phyloP scores from a whole-genome alignment of 1,140 invertebrate genomes.

The Drosophila willistoni region DNA sequence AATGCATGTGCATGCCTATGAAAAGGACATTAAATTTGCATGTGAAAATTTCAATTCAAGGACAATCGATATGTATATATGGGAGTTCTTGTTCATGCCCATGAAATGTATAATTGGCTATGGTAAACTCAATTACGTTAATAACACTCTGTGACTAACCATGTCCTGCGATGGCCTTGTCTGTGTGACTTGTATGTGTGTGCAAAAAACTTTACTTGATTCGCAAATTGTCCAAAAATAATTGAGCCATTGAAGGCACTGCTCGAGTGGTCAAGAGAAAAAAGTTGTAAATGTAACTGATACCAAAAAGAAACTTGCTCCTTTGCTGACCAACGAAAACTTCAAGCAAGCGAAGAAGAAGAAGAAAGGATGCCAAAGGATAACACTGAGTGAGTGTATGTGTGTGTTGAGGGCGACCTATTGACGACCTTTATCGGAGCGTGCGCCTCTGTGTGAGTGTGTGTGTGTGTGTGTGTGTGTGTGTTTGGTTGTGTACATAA shows the following conservation, averaged over 20 bases:
- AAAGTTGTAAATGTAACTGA: conserved; percentile 56
- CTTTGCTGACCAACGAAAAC: conserved; percentile 46
- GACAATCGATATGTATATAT: conserved; percentile 42
- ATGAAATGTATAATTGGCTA: conserved; percentile 43
- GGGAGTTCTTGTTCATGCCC: conserved; percentile 14
- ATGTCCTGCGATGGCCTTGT: conserved; percentile 37
- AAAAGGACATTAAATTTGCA: conserved; percentile 19
- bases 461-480: conserved; percentile 16
- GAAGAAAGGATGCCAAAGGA: conserved; percentile 27
- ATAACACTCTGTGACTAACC: conserved; percentile 54
- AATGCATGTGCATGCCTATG: not conserved
- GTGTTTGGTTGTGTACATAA: conserved; percentile 59
- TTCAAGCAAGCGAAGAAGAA: not conserved
- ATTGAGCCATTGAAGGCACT: conserved; percentile 77
- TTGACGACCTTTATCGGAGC: conserved; percentile 76
- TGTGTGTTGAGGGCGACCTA: conserved; percentile 61
- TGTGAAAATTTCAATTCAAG: conserved; percentile 41
- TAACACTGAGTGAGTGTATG: not conserved
- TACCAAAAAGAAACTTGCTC: conserved; percentile 68
- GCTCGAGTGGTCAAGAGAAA: conserved; percentile 69
- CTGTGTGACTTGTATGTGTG: conserved; percentile 40
- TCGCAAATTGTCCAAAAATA: conserved; percentile 62
- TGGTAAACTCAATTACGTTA: conserved; percentile 59
- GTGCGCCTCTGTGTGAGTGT: conserved; percentile 5
- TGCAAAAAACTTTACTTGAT: conserved; percentile 44